These are phyloP conservation scores for Sebastes trivittatus DNA, from an alignment of 2,797 vertebrate genomes.

Conservation along the genomic window DNA sequence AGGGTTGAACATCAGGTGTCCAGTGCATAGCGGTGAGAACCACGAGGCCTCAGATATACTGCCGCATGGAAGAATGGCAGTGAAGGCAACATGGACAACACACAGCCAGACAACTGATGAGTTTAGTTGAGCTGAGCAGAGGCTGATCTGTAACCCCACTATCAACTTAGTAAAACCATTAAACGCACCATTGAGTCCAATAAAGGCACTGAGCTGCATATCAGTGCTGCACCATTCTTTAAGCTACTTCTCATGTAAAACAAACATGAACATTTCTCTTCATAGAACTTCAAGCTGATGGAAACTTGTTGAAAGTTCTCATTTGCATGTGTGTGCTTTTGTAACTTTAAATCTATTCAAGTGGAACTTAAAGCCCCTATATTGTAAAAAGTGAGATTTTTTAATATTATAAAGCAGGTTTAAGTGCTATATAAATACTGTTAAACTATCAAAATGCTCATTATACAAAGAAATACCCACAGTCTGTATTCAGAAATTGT, in stretches of 20 bases:
- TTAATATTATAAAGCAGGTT: no score
- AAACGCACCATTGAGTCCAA: background rate
- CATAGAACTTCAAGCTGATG: background rate
- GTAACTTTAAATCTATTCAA: background rate
- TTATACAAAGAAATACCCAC: no score
- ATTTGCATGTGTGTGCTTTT: background rate
- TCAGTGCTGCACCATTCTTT: background rate
- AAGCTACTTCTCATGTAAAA: background rate
- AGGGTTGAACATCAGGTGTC: no score
- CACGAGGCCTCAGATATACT: background rate
- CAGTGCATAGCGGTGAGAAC: no score
- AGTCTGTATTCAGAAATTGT: no score
- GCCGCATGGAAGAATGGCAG: background rate
- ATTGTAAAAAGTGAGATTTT: no score
- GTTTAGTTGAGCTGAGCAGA: background rate
- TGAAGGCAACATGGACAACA: background rate
- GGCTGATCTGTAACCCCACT: background rate
- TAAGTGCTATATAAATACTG: no score
- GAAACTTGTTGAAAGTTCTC: background rate
- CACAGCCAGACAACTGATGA: background rate
- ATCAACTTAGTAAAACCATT: background rate
- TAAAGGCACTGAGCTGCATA: background rate
- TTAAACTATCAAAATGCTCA: no score
- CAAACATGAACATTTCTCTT: background rate
- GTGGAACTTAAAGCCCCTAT: background rate